Percentiles rank a stretch among this genome's conserved stretches.
These are phyloP conservation scores for Indri indri DNA, from an alignment of 2,113 vertebrate species.

Conservation along the genomic window DNA sequence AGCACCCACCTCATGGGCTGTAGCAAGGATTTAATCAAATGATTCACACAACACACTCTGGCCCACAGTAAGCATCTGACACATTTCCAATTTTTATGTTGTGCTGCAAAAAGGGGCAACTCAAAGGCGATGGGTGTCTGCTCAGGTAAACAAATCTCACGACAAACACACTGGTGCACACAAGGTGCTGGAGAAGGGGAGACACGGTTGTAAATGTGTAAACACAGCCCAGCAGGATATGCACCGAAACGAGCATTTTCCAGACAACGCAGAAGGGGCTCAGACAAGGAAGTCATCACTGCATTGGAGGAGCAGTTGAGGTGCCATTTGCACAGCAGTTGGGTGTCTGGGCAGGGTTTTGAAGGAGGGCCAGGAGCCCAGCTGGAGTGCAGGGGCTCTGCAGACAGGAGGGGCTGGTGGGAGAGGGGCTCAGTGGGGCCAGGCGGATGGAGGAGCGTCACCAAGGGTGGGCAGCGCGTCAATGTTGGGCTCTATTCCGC, in stretches of 20 bases:
- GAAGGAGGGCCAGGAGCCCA: neutral
- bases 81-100: rapidly evolving
- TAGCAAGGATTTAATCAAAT: neutral
- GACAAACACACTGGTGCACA: neutral
- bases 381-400: too few species aligned
- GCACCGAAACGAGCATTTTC: rapidly evolving
- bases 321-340: neutral
- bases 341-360: neutral
- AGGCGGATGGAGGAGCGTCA: rapidly evolving
- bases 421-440: neutral
- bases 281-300: neutral
- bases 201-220: rapidly evolving
- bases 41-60: rapidly evolving
- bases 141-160: rapidly evolving
- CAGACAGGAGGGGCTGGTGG: neutral
- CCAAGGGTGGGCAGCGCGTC: rapidly evolving
- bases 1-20: neutral
- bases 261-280: rapidly evolving
- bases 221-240: neutral
- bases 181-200: rapidly evolving
- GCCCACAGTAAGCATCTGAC: rapidly evolving
- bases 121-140: rapidly evolving
- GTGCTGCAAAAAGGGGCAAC: too few species aligned
- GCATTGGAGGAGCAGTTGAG: rapidly evolving
- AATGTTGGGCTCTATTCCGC: neutral